Evolutionary conservation across 2,888 invertebrate species (phyloP).

Genomic region (Automeris io): DNA sequence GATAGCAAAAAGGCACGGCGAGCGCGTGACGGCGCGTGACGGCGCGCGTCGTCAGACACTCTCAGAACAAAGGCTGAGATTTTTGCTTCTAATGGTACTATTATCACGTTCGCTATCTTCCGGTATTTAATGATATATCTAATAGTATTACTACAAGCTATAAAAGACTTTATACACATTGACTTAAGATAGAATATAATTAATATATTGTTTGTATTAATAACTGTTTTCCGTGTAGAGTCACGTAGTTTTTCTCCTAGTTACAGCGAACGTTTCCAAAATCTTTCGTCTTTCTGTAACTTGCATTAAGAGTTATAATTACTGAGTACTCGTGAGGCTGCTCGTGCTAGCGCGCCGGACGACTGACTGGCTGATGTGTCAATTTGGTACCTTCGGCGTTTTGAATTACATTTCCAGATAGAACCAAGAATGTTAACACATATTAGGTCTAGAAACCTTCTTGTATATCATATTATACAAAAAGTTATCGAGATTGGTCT

Average conservation of each 20-base stretch:
- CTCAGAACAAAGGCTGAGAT: slow-evolving; percentile 17
- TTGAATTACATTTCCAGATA: too few relatives aligned
- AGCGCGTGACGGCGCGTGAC: slow-evolving; percentile 7
- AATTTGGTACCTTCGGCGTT: too few relatives aligned
- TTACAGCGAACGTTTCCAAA: slow-evolving; percentile 4
- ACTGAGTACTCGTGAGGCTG: too few relatives aligned
- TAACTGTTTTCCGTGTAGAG: background rate
- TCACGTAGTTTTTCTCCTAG: slow-evolving; percentile 8
- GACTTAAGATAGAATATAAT: background rate
- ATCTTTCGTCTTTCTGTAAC: slow-evolving; percentile 8
- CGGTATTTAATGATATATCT: slow-evolving; percentile 5
- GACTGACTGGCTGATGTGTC: too few relatives aligned
- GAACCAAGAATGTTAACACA: too few relatives aligned
- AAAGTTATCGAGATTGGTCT: too few relatives aligned
- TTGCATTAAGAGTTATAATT: too few relatives aligned
- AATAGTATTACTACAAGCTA: background rate
- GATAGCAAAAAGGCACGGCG: slow-evolving; percentile 15
- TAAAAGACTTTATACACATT: background rate
- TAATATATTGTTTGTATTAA: background rate
- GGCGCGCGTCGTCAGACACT: slow-evolving; percentile 10
- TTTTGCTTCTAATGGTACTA: slow-evolving; percentile 18
- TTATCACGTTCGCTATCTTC: slow-evolving; percentile 15
- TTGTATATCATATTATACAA: too few relatives aligned
- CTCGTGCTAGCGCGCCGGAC: too few relatives aligned
- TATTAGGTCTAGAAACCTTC: too few relatives aligned